Percentiles rank a stretch among this genome's conserved stretches.
phyloP scores from a whole-genome alignment of 2,113 vertebrate species.

The Clarias batrachus region DNA sequence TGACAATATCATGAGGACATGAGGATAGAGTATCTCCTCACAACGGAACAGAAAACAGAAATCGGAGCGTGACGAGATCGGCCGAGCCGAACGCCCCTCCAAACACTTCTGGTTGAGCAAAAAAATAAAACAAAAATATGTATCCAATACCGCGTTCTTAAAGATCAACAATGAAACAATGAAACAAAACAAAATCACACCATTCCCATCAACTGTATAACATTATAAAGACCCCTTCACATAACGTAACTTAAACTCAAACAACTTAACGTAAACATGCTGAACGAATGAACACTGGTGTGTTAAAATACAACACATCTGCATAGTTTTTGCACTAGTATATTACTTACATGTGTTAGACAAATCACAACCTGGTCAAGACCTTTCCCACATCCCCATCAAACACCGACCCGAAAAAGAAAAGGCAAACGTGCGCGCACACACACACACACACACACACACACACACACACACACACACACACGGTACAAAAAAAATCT shows the following conservation, averaged over 20 bases:
- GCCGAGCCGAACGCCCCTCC: too few relatives aligned
- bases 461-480: too few relatives aligned
- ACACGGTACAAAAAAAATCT: neutral
- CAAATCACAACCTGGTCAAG: slow-evolving; percentile 23
- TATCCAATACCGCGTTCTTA: neutral
- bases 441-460: neutral
- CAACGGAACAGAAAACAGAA: too few relatives aligned
- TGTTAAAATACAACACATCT: too few relatives aligned
- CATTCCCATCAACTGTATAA: neutral
- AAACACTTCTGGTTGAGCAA: too few relatives aligned
- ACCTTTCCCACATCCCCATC: slow-evolving; percentile 32
- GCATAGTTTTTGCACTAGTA: neutral
- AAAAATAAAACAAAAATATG: too few relatives aligned
- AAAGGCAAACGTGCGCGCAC: too few relatives aligned
- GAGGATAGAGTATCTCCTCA: too few relatives aligned
- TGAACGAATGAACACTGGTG: too few relatives aligned
- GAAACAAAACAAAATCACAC: neutral
- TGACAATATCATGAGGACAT: neutral
- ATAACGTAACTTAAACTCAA: too few relatives aligned
- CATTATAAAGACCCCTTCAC: neutral
- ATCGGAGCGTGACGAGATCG: too few relatives aligned
- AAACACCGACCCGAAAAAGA: neutral
- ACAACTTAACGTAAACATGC: too few relatives aligned
- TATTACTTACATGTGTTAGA: neutral
- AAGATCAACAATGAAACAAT: neutral